Conservation (phyloP, 1,140 invertebrate species). For the Ruditapes philippinarum region DNA sequence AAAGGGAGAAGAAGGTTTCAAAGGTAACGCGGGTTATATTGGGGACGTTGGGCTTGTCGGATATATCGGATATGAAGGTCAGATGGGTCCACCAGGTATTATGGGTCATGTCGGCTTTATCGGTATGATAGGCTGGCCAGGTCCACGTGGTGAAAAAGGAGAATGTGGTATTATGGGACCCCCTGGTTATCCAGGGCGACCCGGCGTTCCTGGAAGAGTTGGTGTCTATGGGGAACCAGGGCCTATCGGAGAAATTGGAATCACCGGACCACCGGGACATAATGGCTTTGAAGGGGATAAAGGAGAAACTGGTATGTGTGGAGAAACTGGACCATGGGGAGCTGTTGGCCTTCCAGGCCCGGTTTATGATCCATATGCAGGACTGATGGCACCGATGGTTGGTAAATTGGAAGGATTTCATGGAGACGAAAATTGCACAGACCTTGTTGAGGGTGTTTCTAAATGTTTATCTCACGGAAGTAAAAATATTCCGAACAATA, state of each 20-base stretch:
- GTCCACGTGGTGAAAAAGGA: slow-evolving; percentile 18
- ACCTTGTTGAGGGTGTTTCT: background rate
- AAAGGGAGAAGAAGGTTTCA: slow-evolving; percentile 24
- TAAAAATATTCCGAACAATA: background rate
- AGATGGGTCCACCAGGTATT: slow-evolving; percentile 11
- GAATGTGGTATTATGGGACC: background rate
- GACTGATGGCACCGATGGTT: background rate
- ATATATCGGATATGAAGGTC: slow-evolving; percentile 23
- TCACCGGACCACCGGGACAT: background rate
- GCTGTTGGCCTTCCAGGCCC: slow-evolving; percentile 34
- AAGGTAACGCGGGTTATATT: background rate
- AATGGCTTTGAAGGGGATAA: slow-evolving; percentile 1
- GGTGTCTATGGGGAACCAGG: slow-evolving; percentile 44
- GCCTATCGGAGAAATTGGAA: slow-evolving; percentile 13
- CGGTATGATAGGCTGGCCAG: slow-evolving; percentile 31
- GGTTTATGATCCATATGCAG: slow-evolving; percentile 41
- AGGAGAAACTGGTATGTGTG: slow-evolving; percentile 22
- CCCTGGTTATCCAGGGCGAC: background rate
- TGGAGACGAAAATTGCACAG: slow-evolving; percentile 37
- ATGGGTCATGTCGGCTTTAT: slow-evolving; percentile 49
- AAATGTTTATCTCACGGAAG: background rate
- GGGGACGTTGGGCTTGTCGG: slow-evolving; percentile 34
- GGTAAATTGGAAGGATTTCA: too few species aligned
- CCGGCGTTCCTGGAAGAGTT: slow-evolving; percentile 40
- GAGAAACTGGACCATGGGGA: slow-evolving; percentile 28